Evolutionary conservation across 2,113 vertebrate genomes (phyloP), one percentile per base, ranked within the genome.

Genomic region (Romanogobio albipinnatus): DNA sequence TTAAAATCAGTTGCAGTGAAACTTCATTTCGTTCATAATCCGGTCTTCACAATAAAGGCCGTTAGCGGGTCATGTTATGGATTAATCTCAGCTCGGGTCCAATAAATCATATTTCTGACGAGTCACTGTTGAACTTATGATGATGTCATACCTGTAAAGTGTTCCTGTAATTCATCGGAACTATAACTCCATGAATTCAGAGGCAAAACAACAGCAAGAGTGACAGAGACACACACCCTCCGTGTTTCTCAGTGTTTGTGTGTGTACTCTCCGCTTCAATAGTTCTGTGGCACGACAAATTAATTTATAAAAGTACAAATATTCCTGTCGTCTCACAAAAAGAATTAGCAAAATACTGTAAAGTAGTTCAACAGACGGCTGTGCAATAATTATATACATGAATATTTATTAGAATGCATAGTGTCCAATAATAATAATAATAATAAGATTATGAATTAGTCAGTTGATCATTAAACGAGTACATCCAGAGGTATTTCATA

Each of bases 311-410:
- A 74, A 74, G 71, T 74, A 74, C 71, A 74, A 74, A 74, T 74
- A 74, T 49, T 49, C 43, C 43, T 15, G n/a, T 74, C 45, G 43
- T 74, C n/a, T 74, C 70, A 45, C 70, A 73, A 73, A 73, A 73
- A 73, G 47, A 73, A 73, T 73, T 73, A 47, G 70, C 70, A 24
- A 73, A 73, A 73, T 73, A 73, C 70, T 73, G 70, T 73, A 73
- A 49, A 74, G 45, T 49, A 49, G 47, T 7, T 7, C 6, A 49
- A 14, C 47, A 51, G 70, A 26, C 70, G 6, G 43, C 70, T 73
- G 70, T 74, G 70, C 43, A 9, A 9, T 45, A 47, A 24, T 4
- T 15, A 26, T 26, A 49, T 47, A 74, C 70, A 74, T 8, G 43
- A 24, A 13, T 49, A 14, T 73, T 47, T 49, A 71, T 71, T 13